Conservation (phyloP, 2,888 invertebrate genomes). For the Apamea epomidion region DNA sequence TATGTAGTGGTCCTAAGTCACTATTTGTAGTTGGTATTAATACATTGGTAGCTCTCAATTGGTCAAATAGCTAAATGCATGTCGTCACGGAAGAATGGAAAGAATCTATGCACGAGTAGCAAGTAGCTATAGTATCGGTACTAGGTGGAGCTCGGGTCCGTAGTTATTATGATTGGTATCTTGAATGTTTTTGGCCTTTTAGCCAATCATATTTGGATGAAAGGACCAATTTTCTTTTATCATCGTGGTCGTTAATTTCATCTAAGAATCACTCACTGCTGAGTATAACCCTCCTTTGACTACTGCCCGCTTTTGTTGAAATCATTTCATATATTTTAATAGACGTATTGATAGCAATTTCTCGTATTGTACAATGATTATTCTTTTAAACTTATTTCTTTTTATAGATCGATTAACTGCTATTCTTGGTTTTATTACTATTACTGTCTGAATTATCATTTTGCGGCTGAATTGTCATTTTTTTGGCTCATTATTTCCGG, state of each 20-base stretch:
- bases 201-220: not conserved
- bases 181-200: not conserved
- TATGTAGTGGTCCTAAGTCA: not conserved
- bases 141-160: not conserved
- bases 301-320: not conserved
- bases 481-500: too few relatives aligned
- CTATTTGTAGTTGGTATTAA: not conserved
- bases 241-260: accelerated
- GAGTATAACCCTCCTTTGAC: not conserved
- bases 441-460: not conserved
- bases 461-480: too few relatives aligned
- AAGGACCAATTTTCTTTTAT: not conserved
- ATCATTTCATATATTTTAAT: not conserved
- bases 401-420: not conserved
- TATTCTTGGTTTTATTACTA: not conserved
- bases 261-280: not conserved
- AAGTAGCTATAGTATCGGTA: not conserved
- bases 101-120: not conserved
- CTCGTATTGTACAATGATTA: not conserved
- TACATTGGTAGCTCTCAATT: not conserved
- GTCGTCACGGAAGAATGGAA: constrained; percentile 21
- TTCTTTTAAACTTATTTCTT: constrained; percentile 2
- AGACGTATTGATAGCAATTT: not conserved
- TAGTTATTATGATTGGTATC: not conserved
- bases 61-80: constrained; percentile 13